phyloP scores from a whole-genome alignment of 2,888 invertebrate genomes.

The Eudemis profundana region DNA sequence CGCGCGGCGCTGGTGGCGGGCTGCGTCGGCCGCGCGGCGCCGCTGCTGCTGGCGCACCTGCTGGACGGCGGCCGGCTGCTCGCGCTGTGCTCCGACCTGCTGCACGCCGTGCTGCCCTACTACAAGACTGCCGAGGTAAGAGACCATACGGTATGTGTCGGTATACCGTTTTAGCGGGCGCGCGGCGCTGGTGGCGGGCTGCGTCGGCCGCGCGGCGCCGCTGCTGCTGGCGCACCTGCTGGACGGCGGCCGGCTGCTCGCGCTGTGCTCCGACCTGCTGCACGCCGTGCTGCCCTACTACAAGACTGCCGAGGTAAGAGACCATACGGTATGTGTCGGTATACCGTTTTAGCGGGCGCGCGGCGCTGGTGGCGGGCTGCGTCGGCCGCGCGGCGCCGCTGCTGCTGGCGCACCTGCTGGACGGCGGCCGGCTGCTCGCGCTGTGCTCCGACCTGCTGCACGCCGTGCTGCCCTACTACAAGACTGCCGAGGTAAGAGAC shows the following conservation, averaged over 20 bases:
- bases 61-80: slow-evolving; percentile 90
- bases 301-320: slow-evolving; percentile 91
- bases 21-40: slow-evolving; percentile 86
- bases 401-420: slow-evolving; percentile 89
- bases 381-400: slow-evolving; percentile 88
- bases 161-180: slow-evolving; percentile 91
- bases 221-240: slow-evolving; percentile 88
- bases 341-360: slow-evolving; percentile 89
- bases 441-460: slow-evolving; percentile 93
- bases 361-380: slow-evolving; percentile 90
- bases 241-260: slow-evolving; percentile 90
- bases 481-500: slow-evolving; percentile 91
- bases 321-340: too few relatives aligned
- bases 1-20: slow-evolving; percentile 91
- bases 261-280: slow-evolving; percentile 92
- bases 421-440: slow-evolving; percentile 90
- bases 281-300: slow-evolving; percentile 92
- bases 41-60: slow-evolving; percentile 86
- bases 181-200: slow-evolving; percentile 90
- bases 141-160: too few relatives aligned
- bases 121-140: slow-evolving; percentile 10
- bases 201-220: slow-evolving; percentile 86
- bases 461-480: slow-evolving; percentile 91
- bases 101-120: slow-evolving; percentile 89
- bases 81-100: slow-evolving; percentile 92